Evolutionary conservation across 2,888 invertebrate species (phyloP), one percentile per base, ranked within the genome.

Genomic region (Spisula solida): DNA sequence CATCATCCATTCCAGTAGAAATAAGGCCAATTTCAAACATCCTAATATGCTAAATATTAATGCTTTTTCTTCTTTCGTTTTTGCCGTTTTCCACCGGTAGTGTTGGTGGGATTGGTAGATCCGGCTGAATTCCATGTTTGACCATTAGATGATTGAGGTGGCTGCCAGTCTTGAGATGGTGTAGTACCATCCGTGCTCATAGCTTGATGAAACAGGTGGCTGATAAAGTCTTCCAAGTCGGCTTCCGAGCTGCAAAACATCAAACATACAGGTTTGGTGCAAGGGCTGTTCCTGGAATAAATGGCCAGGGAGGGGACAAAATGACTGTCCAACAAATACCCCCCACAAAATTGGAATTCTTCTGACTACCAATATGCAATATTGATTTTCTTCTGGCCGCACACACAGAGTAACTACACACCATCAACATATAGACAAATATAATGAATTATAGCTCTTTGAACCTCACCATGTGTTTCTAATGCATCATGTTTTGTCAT

Each of bases 141-240:
- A 82, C 91, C 80, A 86, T 81, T 90, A 41, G 41, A 41, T 66
- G 92, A 51, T 82, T 93, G 93, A 82, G 93, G 81, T 18, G 92
- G 91, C 82, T 91, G 92, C 92, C 91, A 93, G n/a, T 92, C 92
- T 80, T 93, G 93, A 82, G 93, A 93, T 70, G 90, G 80, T 89
- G 90, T 41, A 88, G 88, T 86, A 82, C 92, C 91, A 85, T 94
- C 94, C n/a, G 93, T 90, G 80, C 91, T 90, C 94, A 94, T 93
- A 25, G 94, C 97, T 95, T 98, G 98, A 95, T 97, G 98, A 97
- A 98, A 98, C 92, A 98, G 97, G 95, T 98, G 98, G 97, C 98
- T 98, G 94, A 98, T 97, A 96, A 98, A 98, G 96, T 98, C 98
- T 96, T 98, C 98, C 92, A 98, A 97, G 96, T 98, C 98, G 78